Base-by-base conservation (phyloP, 2,797 vertebrate genomes). In the Fistularia commersonii region DNA sequence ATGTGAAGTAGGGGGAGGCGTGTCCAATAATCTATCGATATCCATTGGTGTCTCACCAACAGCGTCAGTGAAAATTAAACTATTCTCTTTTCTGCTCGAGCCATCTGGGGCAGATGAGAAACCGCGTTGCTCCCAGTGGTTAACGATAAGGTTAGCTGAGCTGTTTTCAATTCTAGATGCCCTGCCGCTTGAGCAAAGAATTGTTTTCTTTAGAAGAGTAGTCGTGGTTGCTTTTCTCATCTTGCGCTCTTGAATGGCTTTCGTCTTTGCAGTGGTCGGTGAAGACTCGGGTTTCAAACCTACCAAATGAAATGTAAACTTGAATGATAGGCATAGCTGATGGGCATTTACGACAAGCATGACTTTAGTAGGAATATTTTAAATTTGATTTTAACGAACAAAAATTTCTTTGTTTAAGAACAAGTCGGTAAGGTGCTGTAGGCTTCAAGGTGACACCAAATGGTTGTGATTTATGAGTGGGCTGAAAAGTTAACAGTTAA, bases 101-200 rank as follows among this genome's bases (percentile, higher is more conserved):
- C 55, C 44, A 31, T 11, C 33, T 13, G 67, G 14, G 38, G 57
- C 36, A 35, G 75, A 53, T 7, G 56, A 62, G 40, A 37, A 35
- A 11, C 13, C 54, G 32, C 5, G 46, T 7, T 58, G 69, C 23
- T 72, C 71, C 14, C 43, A 65, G 0, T 56, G 74, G 43, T 57
- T 63, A 34, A 76, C 66, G 11, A 85, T 48, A 39, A 79, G 36
- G 58, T 60, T 80, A 48, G 72, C 71, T n/a, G 74, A 77, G 44
- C 73, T 77, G 50, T 82, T 77, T 35, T 86, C 87, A 35, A 77
- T 79, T 48, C 87, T 85, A 8, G 78, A 82, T 5, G 65, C 15
- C 45, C 65, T 67, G 11, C 70, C 43, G 6, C 57, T 71, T 6
- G 74, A 48, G 13, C 43, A 41, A 32, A 80, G 52, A 38, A 72